phyloP scores from a whole-genome alignment of 2,888 invertebrate genomes.

The Branchellion lobata region DNA sequence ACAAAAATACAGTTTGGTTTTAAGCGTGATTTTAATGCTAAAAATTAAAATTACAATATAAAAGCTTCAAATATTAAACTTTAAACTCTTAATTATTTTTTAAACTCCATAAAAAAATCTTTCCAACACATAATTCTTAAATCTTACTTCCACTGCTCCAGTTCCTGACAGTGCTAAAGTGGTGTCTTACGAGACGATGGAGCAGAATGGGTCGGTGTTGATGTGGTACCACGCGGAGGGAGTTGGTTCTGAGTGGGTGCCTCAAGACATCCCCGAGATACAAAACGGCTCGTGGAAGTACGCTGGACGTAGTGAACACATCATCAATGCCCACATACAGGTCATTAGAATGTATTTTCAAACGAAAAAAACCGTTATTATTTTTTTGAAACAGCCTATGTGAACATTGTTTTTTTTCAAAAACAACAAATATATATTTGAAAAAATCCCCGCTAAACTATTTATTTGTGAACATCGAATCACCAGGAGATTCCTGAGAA shows the following conservation, averaged over 20 bases:
- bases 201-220: constrained; percentile 75
- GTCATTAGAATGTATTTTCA: too few species aligned
- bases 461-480: too few species aligned
- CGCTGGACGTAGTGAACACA: constrained; percentile 77
- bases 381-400: too few species aligned
- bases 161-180: constrained; percentile 73
- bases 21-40: neutral
- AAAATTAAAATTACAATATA: too few species aligned
- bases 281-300: constrained; percentile 68
- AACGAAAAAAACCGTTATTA: too few species aligned
- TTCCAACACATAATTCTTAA: too few species aligned
- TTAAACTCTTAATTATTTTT: too few species aligned
- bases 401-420: too few species aligned
- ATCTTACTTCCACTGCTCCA: constrained; percentile 57
- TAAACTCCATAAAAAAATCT: too few species aligned
- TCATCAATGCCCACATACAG: constrained; percentile 76
- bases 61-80: too few species aligned
- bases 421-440: constrained; percentile 42
- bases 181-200: constrained; percentile 71
- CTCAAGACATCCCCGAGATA: constrained; percentile 68
- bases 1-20: constrained; percentile 45
- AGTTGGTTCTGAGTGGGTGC: constrained; percentile 71
- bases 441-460: neutral
- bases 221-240: constrained; percentile 80
- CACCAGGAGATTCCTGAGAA: constrained; percentile 89